Base-by-base conservation (phyloP, 92 coral and sea anemone species). In the Ricordea florida region DNA sequence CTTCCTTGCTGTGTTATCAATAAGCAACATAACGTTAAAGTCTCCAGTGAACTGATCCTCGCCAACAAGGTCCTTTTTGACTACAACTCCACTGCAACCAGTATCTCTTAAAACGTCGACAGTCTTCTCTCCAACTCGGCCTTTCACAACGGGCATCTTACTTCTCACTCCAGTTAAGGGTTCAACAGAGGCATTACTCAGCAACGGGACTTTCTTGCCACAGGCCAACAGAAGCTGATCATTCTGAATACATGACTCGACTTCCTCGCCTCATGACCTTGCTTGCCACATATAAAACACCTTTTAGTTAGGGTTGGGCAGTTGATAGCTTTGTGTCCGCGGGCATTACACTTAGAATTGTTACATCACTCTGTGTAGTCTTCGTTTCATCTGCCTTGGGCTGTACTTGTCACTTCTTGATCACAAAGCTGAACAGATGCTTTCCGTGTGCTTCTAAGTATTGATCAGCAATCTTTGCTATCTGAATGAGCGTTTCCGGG, bases 21-120 rank as follows among this genome's bases (percentile, higher is more conserved):
- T 87, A 9, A 82, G 66, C 60, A 80, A 14, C 74, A 85, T 79
- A n/a, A 29, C 47, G 24, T 56, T 50, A 30, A 65, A 65, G 10
- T 76, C 62, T 2, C 81, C 82, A 0, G 67, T 83, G 57, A 20
- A 76, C 55, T 43, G 78, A 10, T 82, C 89, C 32, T 81, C 81
- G 0, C 62, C n/a, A 0, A 75, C 78, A 2, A 76, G 71, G 0
- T 57, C 64, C 37, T 59, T 80, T 68, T 63, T 76, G 0, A 79
- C 77, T 1, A 84, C 90, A 18, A 88, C 63, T 9, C 86, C 90
- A 66, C 93, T 79, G 21, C 90, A 84, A 1, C 93, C 87, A 60
- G 80, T 89, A 35, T 79, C 89, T 44, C 92, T 60, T 15, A 74
- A 46, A 4, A 62, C 58, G 22, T 74, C 62, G 1, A 86, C 76